Base-by-base conservation (phyloP, 2,113 vertebrate species). In the Penelope pileata region DNA sequence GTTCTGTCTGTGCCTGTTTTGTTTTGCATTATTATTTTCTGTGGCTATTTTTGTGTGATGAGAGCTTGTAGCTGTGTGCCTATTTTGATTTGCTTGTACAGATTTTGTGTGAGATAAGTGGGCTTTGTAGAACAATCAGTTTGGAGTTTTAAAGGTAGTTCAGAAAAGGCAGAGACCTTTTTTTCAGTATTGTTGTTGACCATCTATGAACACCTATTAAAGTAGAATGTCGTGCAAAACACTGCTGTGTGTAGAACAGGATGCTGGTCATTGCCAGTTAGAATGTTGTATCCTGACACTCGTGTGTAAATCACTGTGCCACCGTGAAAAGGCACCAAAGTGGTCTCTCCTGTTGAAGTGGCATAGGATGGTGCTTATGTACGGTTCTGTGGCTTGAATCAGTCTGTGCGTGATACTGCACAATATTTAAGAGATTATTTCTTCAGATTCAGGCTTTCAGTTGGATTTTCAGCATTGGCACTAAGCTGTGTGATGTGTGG, bases 1-100 rank as follows among this genome's bases (percentile, higher is more conserved):
- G 12, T 69, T 93, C 51, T 89, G 10, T 66, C 66, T 86, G 29
- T 58, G 32, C 30, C 73, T 56, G 24, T 10, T 2, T 43, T 30
- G n/a, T n/a, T 26, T 32, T 27, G 32, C 12, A 23, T 32, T 21
- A 63, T 32, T 21, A 12, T 74, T 79, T 90, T 73, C 66, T 83
- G 38, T 72, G 92, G 59, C 59, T 82, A 30, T 72, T 94, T 54
- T 86, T 81, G 78, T 3, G 4, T 36, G 18, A 29, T n/a, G 42
- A n/a, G 72, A 86, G n/a, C 72, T 69, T 63, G 26, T 58, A 91
- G 34, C 34, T 86, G 5, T 47, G 2, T 80, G 56, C 23, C 21
- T 91, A 34, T 42, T 90, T 59, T 50, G 42, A 40, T 91, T 93
- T 88, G 69, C n/a, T 90, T 66, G 30, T 45, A 82, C 60, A 94